Evolutionary conservation across 2,888 invertebrate species (phyloP).

Genomic region (Resseliella maxima): DNA sequence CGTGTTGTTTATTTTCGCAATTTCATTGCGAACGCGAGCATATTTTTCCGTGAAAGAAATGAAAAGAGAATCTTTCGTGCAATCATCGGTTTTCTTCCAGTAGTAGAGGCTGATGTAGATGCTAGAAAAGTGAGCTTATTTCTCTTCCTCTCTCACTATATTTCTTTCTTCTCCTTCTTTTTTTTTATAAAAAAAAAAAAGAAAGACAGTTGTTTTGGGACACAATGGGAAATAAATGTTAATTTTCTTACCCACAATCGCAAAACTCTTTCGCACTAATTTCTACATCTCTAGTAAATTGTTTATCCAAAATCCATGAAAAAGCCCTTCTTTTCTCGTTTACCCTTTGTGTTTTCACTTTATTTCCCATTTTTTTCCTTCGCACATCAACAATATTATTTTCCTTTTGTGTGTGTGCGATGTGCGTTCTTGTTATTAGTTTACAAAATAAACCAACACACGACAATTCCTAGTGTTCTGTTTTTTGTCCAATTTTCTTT

Average conservation of each 20-base stretch:
- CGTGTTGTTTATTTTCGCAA: background rate
- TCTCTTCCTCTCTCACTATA: background rate
- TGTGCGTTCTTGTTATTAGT: background rate
- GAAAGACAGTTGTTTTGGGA: background rate
- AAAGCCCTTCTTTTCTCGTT: background rate
- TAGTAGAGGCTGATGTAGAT: background rate
- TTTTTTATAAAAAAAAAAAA: no score
- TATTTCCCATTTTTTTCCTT: background rate
- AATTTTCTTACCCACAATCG: slow-evolving; percentile 32
- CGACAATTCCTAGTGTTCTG: background rate
- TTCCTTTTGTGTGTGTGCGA: background rate
- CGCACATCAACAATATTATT: background rate
- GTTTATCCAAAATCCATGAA: background rate
- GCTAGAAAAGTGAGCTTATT: background rate
- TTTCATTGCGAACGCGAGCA: background rate
- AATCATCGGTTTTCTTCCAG: no score
- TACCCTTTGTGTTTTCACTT: background rate
- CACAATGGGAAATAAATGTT: slow-evolving; percentile 37
- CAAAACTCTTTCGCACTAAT: background rate
- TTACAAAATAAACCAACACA: background rate
- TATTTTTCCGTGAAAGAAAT: background rate
- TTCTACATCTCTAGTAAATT: background rate
- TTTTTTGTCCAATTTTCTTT: background rate
- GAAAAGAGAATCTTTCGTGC: background rate
- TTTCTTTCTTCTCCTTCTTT: no score